phyloP scores from a whole-genome alignment of 92 coral and sea anemone genomes.

The Hydrozoanthus gracilis region DNA sequence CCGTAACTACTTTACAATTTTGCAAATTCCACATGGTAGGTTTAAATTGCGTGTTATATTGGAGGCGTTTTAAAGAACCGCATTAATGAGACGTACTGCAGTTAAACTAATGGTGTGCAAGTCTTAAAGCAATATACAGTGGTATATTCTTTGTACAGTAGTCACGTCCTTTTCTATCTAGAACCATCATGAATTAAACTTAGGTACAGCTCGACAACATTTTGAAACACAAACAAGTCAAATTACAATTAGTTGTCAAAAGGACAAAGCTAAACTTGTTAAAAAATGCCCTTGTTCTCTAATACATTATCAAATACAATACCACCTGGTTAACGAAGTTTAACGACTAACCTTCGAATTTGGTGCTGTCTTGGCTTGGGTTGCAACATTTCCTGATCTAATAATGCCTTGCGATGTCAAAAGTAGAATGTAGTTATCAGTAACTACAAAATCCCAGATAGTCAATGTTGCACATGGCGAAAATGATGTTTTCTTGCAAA shows the following conservation, averaged over 20 bases:
- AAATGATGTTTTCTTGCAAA: constrained; percentile 76
- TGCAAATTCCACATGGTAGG: background rate
- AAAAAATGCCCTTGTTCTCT: too few relatives aligned
- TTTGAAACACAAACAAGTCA: too few relatives aligned
- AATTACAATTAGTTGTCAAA: too few relatives aligned
- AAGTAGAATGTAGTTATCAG: constrained; percentile 70
- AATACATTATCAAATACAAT: background rate
- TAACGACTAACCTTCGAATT: constrained; percentile 42
- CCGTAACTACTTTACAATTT: background rate
- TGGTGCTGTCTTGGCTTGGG: constrained; percentile 6
- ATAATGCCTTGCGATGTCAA: constrained; percentile 86
- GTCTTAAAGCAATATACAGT: too few relatives aligned
- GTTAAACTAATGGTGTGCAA: background rate
- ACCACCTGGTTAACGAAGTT: background rate
- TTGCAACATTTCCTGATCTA: constrained; percentile 65
- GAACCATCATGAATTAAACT: too few relatives aligned
- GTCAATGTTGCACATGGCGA: constrained; percentile 66
- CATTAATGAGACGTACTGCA: background rate
- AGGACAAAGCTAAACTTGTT: too few relatives aligned
- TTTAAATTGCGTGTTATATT: constrained; percentile 7
- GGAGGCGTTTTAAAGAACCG: background rate
- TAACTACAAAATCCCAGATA: constrained; percentile 74
- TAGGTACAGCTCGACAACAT: too few relatives aligned
- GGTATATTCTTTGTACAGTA: too few relatives aligned
- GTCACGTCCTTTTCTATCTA: too few relatives aligned